A percentile compares a stretch with the other conserved stretches of the same genome.
These are phyloP conservation scores for Aphidius gifuensis DNA, from an alignment of 1,140 invertebrate species.

Conservation along the genomic window DNA sequence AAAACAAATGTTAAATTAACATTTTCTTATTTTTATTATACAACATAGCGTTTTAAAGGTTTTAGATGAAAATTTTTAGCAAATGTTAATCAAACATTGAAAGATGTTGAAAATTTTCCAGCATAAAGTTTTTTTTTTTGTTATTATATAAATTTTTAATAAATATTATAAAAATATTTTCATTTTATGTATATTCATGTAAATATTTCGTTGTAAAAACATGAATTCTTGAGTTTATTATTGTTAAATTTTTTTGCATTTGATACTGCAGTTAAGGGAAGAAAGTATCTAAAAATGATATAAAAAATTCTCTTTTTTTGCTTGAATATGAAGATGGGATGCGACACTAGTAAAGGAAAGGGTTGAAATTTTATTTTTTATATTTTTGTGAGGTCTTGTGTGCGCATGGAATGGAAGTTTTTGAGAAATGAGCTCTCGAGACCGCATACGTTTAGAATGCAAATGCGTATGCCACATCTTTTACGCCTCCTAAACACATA, in stretches of 20 bases:
- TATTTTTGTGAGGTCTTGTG: no score
- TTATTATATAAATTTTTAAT: neutral
- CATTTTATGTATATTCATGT: no score
- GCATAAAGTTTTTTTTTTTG: neutral
- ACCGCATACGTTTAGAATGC: constrained; percentile 30
- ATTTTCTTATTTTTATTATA: no score
- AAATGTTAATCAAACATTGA: no score
- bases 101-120: no score
- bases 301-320: neutral
- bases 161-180: no score
- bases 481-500: constrained; percentile 26
- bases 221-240: no score
- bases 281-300: neutral
- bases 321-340: neutral
- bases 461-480: constrained; percentile 27
- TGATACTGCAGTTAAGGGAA: constrained; percentile 9
- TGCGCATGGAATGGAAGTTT: neutral
- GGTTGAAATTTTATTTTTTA: neutral
- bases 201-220: neutral
- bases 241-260: neutral
- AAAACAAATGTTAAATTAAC: no score
- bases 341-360: neutral
- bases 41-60: no score
- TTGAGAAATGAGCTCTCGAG: constrained; percentile 28
- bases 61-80: no score